phyloP scores from a whole-genome alignment of 1,140 invertebrate species.

The Eupristina koningsbergeri region DNA sequence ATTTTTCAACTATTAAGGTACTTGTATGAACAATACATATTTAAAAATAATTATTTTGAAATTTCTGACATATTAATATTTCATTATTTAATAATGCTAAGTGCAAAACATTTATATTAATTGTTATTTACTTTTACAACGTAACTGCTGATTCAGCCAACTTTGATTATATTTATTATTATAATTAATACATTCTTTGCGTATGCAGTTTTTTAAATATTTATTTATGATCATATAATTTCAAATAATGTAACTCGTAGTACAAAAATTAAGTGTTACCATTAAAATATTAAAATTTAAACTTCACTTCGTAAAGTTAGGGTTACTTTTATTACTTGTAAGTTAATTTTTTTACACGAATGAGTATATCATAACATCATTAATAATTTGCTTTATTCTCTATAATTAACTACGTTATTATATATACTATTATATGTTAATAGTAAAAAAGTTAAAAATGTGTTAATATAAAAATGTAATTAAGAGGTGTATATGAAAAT shows the following conservation, averaged over 20 bases:
- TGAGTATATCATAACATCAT: too few relatives aligned
- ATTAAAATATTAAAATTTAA: not conserved
- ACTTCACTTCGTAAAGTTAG: too few relatives aligned
- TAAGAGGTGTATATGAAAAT: too few relatives aligned
- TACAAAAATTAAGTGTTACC: not conserved
- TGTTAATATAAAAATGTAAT: too few relatives aligned
- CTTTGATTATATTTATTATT: not conserved
- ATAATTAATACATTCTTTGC: not conserved
- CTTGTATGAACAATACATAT: not conserved
- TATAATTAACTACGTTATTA: too few relatives aligned
- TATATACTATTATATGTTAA: too few relatives aligned
- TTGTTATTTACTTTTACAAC: not conserved
- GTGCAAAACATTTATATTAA: not conserved
- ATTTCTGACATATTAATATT: not conserved
- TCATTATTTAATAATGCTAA: not conserved
- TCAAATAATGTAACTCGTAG: not conserved
- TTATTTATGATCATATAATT: not conserved
- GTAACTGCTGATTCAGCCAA: not conserved
- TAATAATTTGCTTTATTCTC: too few relatives aligned
- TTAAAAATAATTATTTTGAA: not conserved
- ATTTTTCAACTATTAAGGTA: not conserved
- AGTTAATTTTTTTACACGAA: too few relatives aligned
- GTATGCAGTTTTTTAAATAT: not conserved
- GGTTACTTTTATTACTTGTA: too few relatives aligned
- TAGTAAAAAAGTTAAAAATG: too few relatives aligned